These are phyloP conservation scores for Euphysa ruthae DNA, from an alignment of 30 jellyfish, hydroid and myxozoan genomes.

Conservation along the genomic window DNA sequence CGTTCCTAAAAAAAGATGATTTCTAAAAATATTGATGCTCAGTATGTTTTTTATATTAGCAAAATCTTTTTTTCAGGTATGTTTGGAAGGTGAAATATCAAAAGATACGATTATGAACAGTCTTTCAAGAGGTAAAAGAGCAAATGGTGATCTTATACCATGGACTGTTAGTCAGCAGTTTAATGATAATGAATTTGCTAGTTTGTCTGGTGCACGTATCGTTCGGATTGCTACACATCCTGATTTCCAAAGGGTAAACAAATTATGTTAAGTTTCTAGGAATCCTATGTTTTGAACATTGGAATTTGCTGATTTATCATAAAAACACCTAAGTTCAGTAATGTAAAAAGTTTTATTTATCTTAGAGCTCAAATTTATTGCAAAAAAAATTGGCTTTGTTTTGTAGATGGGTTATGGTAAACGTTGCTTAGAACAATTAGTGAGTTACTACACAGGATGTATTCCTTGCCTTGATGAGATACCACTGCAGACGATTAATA, in stretches of 20 bases:
- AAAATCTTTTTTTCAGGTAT: constrained; percentile 38
- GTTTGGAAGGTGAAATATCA: constrained; percentile 97
- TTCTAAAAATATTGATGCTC: too few relatives aligned
- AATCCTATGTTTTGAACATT: too few relatives aligned
- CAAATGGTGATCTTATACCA: constrained; percentile 94
- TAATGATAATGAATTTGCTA: constrained; percentile 81
- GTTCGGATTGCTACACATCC: constrained; percentile 99
- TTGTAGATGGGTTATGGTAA: constrained; percentile 97
- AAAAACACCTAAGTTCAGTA: too few relatives aligned
- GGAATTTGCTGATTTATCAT: too few relatives aligned
- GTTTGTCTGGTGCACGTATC: constrained; percentile 92
- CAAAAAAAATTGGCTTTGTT: background rate
- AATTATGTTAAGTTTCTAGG: background rate
- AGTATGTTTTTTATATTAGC: too few relatives aligned
- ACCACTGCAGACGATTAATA: background rate
- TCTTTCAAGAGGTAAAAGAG: constrained; percentile 87
- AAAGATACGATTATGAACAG: constrained; percentile 66
- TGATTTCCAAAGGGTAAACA: constrained; percentile 90
- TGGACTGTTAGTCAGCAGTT: constrained; percentile 97
- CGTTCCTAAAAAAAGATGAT: too few relatives aligned
- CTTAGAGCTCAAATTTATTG: too few relatives aligned
- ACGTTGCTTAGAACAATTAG: constrained; percentile 76
- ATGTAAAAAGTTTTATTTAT: too few relatives aligned
- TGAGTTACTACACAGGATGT: constrained; percentile 64
- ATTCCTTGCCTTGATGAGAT: constrained; percentile 36